Base-by-base conservation (phyloP, 1,140 invertebrate genomes). In the Trichogramma pretiosum region DNA sequence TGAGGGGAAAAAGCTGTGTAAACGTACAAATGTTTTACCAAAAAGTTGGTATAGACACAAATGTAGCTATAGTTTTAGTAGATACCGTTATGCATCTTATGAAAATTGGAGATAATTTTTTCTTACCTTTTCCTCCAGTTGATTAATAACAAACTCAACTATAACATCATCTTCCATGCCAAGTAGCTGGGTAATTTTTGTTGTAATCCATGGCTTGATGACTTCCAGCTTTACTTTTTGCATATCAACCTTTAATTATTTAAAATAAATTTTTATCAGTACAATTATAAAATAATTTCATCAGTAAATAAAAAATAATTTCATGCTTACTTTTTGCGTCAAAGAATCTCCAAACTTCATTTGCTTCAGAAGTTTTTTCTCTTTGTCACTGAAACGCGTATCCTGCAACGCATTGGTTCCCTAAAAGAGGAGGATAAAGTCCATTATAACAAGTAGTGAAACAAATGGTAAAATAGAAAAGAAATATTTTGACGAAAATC, bases 401-500 rank as follows among this genome's bases (percentile, higher is more conserved):
- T 99, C 96, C 73, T 99, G 96, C 64, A 98, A 93, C 32, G 94
- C 89, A 58, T 87, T 96, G 22, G 95, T 99, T 35, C 96, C 96
- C 93, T 97, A 62, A 44, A 74, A 72, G 54, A 26, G 32, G 18
- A 46, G 45, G 46, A 51, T 48, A 52, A 48, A 36, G 47, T 55
- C 35, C 46, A 43, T 48, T 54, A 45, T 32, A 10, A 38, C 10
- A 39, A 14, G 17, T 17, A 17, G 2, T 34, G 18, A 11, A 36
- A 21, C 26, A 23, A 13, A 26, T 8, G 14, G 1, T 13, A 33
- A 40, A 23, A 46, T 17, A 22, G 26, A n/a, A 32, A 10, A 30
- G 11, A 21, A 30, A 43, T 34, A 21, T 26, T 7, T 24, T n/a
- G 21, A 28, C 23, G 30, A 46, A 11, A n/a, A 30, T 13, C 26